Base-by-base conservation (phyloP, 2,888 invertebrate species). In the Halictus ligatus region DNA sequence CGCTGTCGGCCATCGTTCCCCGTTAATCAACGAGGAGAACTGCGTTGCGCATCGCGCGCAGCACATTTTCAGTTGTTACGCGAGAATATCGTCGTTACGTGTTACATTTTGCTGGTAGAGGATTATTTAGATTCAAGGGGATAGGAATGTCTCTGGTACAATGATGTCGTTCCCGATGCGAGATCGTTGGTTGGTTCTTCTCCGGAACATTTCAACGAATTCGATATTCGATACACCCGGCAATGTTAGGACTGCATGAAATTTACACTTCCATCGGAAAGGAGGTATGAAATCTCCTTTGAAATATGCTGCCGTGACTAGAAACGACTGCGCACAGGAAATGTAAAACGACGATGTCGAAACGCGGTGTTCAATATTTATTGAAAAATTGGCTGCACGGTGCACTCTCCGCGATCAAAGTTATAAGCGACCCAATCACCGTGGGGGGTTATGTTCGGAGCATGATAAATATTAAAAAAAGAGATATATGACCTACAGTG, bases 111-210 rank as follows among this genome's bases (percentile, higher is more conserved):
- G 48, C 7, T 29, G 48, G 25, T 8, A 18, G 73, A 29, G 73
- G 48, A 73, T 73, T 73, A 48, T 46, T 48, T 48, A 73, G 73
- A 48, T 73, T 48, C 73, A 48, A 73, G 18, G 18, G 73, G 73
- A 29, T 73, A 29, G 73, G 18, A 73, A 73, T 29, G 29, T 50
- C 48, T 43, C 48, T 43, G 40, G n/a, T n/a, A n/a, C 43, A 69
- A 69, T 46, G 29, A 48, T 48, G 48, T 29, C 46, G 48, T 48
- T 73, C 29, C 48, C 48, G 8, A 48, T 18, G 25, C 25, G 25
- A 73, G 25, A 73, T 25, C 46, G 73, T 73, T 48, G 21, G 25
- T 29, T 29, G 15, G 15, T 48, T 67, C 35, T 29, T 18, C 46
- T 29, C 48, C 48, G 46, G 25, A 29, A 18, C 13, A 0, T 29